A percentile compares a stretch with the other conserved stretches of the same genome.
Evolutionary conservation across 2,797 vertebrate genomes (phyloP).

Genomic region (Esox masquinongy): DNA sequence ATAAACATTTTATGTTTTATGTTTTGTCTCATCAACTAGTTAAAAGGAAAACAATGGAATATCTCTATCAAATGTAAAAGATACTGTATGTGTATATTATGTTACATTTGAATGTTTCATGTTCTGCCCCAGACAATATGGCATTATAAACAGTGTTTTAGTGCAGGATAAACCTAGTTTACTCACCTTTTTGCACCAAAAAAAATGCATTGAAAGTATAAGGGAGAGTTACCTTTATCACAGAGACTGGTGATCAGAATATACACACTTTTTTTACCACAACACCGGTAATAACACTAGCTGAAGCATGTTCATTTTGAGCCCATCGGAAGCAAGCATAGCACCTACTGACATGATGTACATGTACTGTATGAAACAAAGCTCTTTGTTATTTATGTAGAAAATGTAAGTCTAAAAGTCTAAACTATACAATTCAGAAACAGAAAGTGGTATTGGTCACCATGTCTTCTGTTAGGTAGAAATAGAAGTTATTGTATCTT

Average conservation of each 20-base stretch:
- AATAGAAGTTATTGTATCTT: neutral
- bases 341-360: neutral
- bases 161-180: too few relatives aligned
- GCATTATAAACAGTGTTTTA: neutral
- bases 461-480: conserved; percentile 1
- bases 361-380: neutral
- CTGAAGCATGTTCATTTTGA: neutral
- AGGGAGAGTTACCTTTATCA: too few relatives aligned
- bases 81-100: neutral
- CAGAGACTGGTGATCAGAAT: too few relatives aligned
- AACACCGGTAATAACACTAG: neutral
- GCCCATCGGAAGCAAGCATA: neutral
- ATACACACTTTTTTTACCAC: too few relatives aligned
- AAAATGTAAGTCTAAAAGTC: neutral
- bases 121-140: neutral
- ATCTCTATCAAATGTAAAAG: conserved; percentile 10
- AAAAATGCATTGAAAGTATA: too few relatives aligned
- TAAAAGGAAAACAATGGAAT: neutral
- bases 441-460: neutral
- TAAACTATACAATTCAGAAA: conserved; percentile 6
- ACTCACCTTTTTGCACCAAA: too few relatives aligned
- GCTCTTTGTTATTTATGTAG: neutral
- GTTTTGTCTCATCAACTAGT: conserved; percentile 1
- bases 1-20: neutral
- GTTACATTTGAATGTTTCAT: neutral